Evolutionary conservation across 2,888 invertebrate genomes (phyloP).

Genomic region (Agapetus fuscipes): DNA sequence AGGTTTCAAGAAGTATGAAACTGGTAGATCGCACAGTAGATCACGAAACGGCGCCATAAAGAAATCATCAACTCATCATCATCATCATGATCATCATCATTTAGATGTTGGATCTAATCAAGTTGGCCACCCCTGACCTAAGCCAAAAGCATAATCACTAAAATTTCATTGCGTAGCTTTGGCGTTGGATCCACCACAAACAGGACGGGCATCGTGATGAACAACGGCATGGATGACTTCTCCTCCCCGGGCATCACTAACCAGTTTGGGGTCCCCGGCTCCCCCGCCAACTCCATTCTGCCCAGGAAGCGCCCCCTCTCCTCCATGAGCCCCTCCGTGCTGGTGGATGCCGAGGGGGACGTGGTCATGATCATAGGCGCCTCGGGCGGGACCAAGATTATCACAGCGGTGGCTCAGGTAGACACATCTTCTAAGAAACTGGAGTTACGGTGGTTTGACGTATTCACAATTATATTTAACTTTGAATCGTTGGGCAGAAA

Average conservation of each 20-base stretch:
- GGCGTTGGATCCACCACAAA: constrained; percentile 71
- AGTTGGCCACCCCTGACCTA: too few relatives aligned
- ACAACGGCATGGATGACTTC: constrained; percentile 95
- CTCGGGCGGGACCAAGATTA: constrained; percentile 77
- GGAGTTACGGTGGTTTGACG: constrained; percentile 20
- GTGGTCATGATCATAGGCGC: constrained; percentile 70
- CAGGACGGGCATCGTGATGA: constrained; percentile 84
- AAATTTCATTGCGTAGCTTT: constrained; percentile 64
- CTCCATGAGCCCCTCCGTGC: constrained; percentile 76
- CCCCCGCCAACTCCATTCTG: constrained; percentile 68
- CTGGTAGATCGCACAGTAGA: too few relatives aligned
- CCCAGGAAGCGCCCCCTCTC: constrained; percentile 78
- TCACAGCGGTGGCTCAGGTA: constrained; percentile 60
- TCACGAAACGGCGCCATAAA: too few relatives aligned
- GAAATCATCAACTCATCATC: too few relatives aligned
- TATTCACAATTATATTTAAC: neutral
- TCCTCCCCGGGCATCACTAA: constrained; percentile 65
- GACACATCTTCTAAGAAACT: too few relatives aligned
- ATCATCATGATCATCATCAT: too few relatives aligned
- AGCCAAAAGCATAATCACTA: too few relatives aligned
- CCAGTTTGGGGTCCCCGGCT: constrained; percentile 62
- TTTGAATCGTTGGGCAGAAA: neutral
- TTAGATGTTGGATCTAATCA: too few relatives aligned
- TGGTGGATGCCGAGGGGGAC: constrained; percentile 55
- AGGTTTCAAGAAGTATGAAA: too few relatives aligned